phyloP scores from a whole-genome alignment of 2,797 vertebrate genomes.

The Chromis chromis region DNA sequence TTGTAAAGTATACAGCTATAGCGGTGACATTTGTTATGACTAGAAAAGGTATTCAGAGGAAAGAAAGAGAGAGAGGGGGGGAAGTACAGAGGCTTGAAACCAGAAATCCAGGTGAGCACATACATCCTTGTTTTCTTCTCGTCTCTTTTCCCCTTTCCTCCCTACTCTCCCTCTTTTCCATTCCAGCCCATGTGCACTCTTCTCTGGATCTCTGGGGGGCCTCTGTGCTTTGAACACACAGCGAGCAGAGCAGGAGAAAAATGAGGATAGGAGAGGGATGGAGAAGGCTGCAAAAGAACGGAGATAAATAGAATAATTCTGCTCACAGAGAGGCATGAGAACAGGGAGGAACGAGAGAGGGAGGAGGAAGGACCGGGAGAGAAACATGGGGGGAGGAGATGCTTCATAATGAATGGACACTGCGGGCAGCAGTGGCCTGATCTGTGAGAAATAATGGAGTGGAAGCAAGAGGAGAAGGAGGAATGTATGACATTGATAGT shows the following conservation, averaged over 20 bases:
- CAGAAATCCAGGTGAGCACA: slow-evolving; percentile 45
- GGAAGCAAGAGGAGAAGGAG: slow-evolving; percentile 23
- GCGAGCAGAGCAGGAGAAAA: slow-evolving; percentile 30
- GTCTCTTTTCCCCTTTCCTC: neutral
- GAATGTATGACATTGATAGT: slow-evolving; percentile 33
- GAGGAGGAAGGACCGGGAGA: slow-evolving; percentile 16
- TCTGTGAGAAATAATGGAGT: slow-evolving; percentile 34
- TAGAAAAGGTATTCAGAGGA: slow-evolving; percentile 21
- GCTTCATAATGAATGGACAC: slow-evolving; percentile 55
- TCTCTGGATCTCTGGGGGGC: slow-evolving; percentile 37
- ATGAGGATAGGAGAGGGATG: slow-evolving; percentile 31
- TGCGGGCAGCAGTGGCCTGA: slow-evolving; percentile 34
- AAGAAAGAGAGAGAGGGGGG: neutral
- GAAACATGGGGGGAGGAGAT: slow-evolving; percentile 45
- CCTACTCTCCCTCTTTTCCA: slow-evolving; percentile 24
- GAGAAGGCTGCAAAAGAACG: slow-evolving; percentile 24
- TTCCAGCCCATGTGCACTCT: slow-evolving; percentile 36
- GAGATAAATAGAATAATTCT: slow-evolving; percentile 40
- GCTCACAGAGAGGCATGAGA: slow-evolving; percentile 28
- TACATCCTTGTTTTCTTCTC: slow-evolving; percentile 15
- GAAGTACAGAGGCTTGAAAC: slow-evolving; percentile 7
- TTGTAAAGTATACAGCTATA: slow-evolving; percentile 1
- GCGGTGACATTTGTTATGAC: slow-evolving; percentile 35
- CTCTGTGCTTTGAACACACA: slow-evolving; percentile 59
- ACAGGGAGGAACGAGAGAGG: slow-evolving; percentile 16